Base-by-base conservation (phyloP, 2,113 vertebrate species). In the Myotis brandtii region DNA sequence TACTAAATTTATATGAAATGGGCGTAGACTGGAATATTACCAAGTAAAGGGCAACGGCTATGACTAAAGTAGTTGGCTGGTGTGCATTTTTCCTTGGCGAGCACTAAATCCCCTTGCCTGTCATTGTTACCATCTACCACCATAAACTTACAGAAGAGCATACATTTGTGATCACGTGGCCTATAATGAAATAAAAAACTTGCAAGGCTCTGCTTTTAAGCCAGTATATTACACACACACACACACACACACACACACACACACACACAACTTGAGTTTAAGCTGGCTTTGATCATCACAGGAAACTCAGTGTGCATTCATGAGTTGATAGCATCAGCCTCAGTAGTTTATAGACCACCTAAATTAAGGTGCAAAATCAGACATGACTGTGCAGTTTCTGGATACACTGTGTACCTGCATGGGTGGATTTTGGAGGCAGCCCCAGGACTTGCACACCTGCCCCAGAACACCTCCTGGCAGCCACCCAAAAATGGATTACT, bases 371-470 rank as follows among this genome's bases (percentile, higher is more conserved):
- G 12, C n/a, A 67, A 46, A 34, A 54, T 34, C 7, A 46, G 67
- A 8, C 40, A 62, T 4, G 14, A 20, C n/a, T 11, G 54, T 82
- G 27, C 12, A 32, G 25, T 40, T 84, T 66, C 91, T 85, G 23
- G 81, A 66, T 16, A 17, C 5, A 16, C 20, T 40, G 13, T 54
- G 20, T 72, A 67, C 32, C 76, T 48, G 20, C 48, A 52, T 70
- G 40, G 88, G 64, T 80, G 25, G 77, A 80, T 56, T 80, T 92
- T 40, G 56, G n/a, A 92, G 66, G 50, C 69, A 92, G 23, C 64
- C 88, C 9, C 40, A 73, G 89, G 67, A 89, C 56, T 59, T 73
- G 11, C 80, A 54, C 72, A 81, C 56, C 70, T 90, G 89, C 62
- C 77, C 40, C 32, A 76, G 82, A 90, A 75, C 40, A 72, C 25